Percentiles rank a stretch among this genome's conserved stretches.
These are phyloP conservation scores for Gonatopus flavifemur DNA, from an alignment of 1,140 invertebrate genomes.

Conservation along the genomic window DNA sequence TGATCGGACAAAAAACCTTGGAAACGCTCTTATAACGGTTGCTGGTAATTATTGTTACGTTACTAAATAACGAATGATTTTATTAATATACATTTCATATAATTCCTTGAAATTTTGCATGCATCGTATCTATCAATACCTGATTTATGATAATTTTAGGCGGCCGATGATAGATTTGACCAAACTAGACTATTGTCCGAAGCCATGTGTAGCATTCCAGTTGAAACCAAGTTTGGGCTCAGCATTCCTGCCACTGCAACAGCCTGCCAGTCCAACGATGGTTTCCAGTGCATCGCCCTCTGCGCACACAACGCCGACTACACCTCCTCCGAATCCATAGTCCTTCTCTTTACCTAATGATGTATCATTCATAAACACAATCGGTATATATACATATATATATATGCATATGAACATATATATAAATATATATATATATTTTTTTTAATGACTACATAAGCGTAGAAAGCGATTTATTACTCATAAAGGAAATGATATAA, in stretches of 20 bases:
- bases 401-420: conserved; percentile 7
- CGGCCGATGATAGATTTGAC: conserved; percentile 59
- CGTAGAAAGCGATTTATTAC: conserved; percentile 41
- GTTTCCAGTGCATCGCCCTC: conserved; percentile 43
- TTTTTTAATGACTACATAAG: conserved; percentile 41
- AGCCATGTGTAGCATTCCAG: conserved; percentile 73
- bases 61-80: not conserved
- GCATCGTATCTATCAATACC: too few relatives aligned
- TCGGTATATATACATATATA: conserved; percentile 32
- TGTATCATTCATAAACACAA: conserved; percentile 40
- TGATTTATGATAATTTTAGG: too few relatives aligned
- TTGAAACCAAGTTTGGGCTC: conserved; percentile 79
- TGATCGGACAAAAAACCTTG: too few relatives aligned
- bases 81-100: conserved; percentile 1
- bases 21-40: not conserved
- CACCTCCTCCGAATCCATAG: conserved; percentile 60
- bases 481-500: conserved; percentile 15
- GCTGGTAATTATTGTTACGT: not conserved
- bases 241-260: conserved; percentile 77
- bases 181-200: conserved; percentile 58
- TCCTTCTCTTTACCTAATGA: conserved; percentile 41
- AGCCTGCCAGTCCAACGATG: conserved; percentile 54
- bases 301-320: conserved; percentile 52
- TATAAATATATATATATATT: conserved; percentile 31
- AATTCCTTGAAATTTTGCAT: not conserved